These are phyloP conservation scores for Scaptomyza polygonia DNA, from an alignment of 2,888 invertebrate genomes.

Conservation along the genomic window DNA sequence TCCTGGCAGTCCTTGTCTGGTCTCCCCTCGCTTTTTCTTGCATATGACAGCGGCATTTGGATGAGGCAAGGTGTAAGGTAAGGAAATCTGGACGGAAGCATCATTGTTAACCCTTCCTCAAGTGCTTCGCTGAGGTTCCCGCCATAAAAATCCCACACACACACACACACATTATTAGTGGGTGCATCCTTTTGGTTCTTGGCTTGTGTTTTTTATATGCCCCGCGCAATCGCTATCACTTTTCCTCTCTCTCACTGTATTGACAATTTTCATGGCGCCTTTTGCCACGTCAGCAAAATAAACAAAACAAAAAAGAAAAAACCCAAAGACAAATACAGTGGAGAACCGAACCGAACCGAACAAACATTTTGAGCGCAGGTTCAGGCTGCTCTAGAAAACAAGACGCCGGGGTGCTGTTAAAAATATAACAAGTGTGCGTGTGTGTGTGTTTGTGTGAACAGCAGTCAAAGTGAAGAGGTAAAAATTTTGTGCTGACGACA, in stretches of 20 bases:
- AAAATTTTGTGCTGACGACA: constrained; percentile 73
- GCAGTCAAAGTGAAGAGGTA: constrained; percentile 67
- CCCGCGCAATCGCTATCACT: constrained; percentile 14
- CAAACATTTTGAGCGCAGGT: constrained; percentile 66
- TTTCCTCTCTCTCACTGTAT: constrained; percentile 42
- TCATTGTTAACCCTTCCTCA: constrained; percentile 73
- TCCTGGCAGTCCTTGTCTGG: constrained; percentile 34
- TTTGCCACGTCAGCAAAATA: constrained; percentile 81
- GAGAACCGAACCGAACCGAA: constrained; percentile 66
- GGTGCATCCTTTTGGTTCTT: constrained; percentile 55
- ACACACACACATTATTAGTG: constrained; percentile 52
- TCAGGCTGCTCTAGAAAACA: constrained; percentile 43
- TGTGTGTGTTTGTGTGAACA: constrained; percentile 17
- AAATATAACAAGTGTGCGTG: constrained; percentile 41
- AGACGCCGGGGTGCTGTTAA: constrained; percentile 82
- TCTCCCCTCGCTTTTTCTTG: constrained; percentile 45
- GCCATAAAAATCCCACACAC: constrained; percentile 70
- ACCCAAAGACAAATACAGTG: constrained; percentile 73
- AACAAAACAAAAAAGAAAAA: constrained; percentile 71
- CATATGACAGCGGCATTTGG: constrained; percentile 69
- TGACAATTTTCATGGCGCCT: constrained; percentile 74
- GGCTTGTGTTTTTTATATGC: constrained; percentile 39
- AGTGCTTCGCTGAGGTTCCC: constrained; percentile 56
- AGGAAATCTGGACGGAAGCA: constrained; percentile 60
- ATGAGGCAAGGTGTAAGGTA: neutral